Base-by-base conservation (phyloP, 2,797 vertebrate species). In the Sus cebifrons region DNA sequence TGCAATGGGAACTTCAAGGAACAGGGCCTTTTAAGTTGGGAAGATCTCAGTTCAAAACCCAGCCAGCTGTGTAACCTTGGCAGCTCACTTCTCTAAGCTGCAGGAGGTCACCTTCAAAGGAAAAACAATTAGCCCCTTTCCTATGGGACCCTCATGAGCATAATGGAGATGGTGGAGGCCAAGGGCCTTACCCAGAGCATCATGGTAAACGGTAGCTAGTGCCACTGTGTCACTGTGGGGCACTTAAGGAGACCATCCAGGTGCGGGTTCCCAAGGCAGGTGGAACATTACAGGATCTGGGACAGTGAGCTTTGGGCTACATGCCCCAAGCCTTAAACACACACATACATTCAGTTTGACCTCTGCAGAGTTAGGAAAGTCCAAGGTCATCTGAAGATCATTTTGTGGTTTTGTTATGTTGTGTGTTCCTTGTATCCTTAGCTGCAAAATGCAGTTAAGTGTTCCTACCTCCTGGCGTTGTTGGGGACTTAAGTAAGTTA, bases 391-490 rank as follows among this genome's bases (percentile, higher is more conserved):
- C 13, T 36, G 25, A 58, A 44, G 49, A 13, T 64, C 54, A 36
- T 32, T 64, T 84, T 84, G 29, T 60, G 29, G 62, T 49, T 78
- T 91, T 52, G 32, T 62, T 88, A n/a, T 78, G 67, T 91, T 85
- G 36, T 82, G 54, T 56, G 29, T 67, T 56, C 17, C 70, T 85
- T 17, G 11, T 18, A 49, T 64, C 16, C 68, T 74, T 15, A 17
- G 13, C 62, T 81, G 29, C 58, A 44, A 74, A 81, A 40, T 62
- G 25, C 21, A 18, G 36, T 90, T n/a, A 74, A 36, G 64, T 32
- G 9, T 32, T 17, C 32, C 84, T 85, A 20, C 27, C 18, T 71
- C 56, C 0, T 44, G 32, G 82, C 32, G 18, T 49, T 77, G 44
- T 36, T 81, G 17, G 92, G 77, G 58, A 49, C 3, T 91, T 44